These are phyloP conservation scores for Bos taurus DNA, from an alignment of 2,113 vertebrate species.

Conservation along the genomic window DNA sequence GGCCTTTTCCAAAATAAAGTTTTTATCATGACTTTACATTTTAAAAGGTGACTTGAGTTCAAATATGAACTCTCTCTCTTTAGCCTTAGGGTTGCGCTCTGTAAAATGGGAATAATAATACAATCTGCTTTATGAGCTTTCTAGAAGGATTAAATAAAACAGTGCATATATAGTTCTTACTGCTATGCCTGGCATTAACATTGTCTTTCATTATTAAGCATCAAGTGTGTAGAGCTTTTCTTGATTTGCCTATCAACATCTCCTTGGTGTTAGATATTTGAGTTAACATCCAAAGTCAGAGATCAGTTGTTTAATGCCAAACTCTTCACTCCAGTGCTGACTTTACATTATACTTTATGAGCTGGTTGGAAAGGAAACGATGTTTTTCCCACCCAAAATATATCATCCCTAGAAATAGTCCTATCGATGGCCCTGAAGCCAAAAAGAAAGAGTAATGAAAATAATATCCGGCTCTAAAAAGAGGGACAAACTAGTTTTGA, in stretches of 20 bases:
- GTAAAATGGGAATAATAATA: neutral
- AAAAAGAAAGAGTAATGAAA: neutral
- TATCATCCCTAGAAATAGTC: neutral
- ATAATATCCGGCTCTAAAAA: neutral
- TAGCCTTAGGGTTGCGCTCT: neutral
- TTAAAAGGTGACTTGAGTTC: neutral
- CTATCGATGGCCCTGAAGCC: neutral
- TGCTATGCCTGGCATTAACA: neutral
- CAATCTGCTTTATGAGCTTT: neutral
- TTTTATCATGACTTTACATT: neutral
- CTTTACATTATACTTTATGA: neutral
- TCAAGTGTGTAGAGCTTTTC: neutral
- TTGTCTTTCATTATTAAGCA: neutral
- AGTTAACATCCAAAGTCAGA: neutral
- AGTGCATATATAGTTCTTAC: neutral
- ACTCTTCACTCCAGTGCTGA: neutral
- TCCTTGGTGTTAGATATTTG: neutral
- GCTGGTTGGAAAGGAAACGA: conserved; percentile 7
- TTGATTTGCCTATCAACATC: neutral
- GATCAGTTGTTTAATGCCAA: neutral
- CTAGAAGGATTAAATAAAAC: neutral
- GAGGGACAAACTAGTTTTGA: neutral
- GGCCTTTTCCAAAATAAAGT: neutral
- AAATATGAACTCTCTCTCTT: neutral
- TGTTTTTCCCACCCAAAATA: neutral